Conservation (phyloP, 2,888 invertebrate genomes). For the Linnaemya vulpina region DNA sequence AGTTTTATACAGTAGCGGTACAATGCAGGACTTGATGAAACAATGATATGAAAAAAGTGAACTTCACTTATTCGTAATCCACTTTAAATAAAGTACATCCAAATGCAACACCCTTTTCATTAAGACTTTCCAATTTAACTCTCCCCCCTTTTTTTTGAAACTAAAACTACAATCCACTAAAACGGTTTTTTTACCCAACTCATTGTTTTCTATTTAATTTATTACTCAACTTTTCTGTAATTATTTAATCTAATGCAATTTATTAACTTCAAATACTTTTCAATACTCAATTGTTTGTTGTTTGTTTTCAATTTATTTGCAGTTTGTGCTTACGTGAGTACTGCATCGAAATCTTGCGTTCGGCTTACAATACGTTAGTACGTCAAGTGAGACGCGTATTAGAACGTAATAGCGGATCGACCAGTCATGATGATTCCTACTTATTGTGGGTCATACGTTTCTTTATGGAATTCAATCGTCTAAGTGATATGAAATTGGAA, state of each 20-base stretch:
- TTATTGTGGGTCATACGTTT: conserved; percentile 97
- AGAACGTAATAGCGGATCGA: conserved; percentile 86
- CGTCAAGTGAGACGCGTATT: conserved; percentile 91
- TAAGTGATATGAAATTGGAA: conserved; percentile 93
- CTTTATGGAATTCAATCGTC: conserved; percentile 98
- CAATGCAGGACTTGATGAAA: too few species aligned
- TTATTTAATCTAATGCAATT: conserved; percentile 40
- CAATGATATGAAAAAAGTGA: too few species aligned
- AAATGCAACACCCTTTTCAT: neutral
- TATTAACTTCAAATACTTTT: conserved; percentile 47
- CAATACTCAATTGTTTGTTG: neutral
- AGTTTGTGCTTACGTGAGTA: conserved; percentile 96
- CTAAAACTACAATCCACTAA: conserved; percentile 12
- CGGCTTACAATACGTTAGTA: conserved; percentile 97
- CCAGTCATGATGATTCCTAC: conserved; percentile 95
- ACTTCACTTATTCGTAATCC: too few species aligned
- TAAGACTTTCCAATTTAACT: neutral
- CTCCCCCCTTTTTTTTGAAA: neutral
- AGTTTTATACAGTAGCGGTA: too few species aligned
- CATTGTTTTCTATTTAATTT: conserved; percentile 36
- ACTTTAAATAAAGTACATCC: neutral
- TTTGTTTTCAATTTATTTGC: conserved; percentile 83
- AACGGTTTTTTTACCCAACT: conserved; percentile 7
- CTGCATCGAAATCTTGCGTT: conserved; percentile 95
- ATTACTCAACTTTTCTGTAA: conserved; percentile 42